A percentile compares a stretch with the other conserved stretches of the same genome.
Evolutionary conservation across 2,113 vertebrate species (phyloP).

Genomic region (Donacobius atricapilla): DNA sequence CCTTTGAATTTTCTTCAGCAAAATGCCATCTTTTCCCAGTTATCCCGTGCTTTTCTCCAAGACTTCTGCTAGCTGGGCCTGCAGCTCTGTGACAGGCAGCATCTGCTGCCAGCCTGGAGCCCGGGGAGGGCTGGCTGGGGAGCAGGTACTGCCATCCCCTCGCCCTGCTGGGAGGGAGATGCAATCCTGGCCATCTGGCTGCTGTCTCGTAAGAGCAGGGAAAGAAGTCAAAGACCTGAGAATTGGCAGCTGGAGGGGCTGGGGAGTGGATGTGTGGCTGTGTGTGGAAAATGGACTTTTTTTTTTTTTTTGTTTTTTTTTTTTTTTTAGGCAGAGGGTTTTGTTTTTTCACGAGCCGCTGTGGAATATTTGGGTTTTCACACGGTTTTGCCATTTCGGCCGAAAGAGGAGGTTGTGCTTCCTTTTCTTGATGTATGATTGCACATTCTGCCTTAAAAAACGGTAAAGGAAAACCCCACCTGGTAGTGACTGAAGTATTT

Average conservation of each 20-base stretch:
- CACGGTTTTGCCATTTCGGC: neutral
- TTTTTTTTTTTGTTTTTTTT: neutral
- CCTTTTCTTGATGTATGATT: neutral
- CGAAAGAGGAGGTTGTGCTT: neutral
- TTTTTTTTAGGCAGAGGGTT: neutral
- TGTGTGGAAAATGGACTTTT: neutral
- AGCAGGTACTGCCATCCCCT: neutral
- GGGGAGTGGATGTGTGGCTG: neutral
- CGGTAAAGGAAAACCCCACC: neutral
- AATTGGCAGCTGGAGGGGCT: neutral
- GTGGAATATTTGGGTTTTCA: neutral
- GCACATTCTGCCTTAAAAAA: neutral
- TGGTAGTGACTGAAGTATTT: neutral
- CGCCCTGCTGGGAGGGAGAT: neutral
- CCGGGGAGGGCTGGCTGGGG: neutral
- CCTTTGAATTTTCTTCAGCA: neutral
- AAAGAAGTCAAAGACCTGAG: neutral
- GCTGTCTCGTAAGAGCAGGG: neutral
- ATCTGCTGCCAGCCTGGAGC: neutral
- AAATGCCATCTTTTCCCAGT: neutral
- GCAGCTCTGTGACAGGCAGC: neutral
- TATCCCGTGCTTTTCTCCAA: rapidly evolving
- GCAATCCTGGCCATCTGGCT: neutral
- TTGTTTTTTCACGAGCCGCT: neutral
- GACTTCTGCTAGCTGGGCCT: neutral